Conservation (phyloP, 2,113 vertebrate species). For the Apeltes quadracus region DNA sequence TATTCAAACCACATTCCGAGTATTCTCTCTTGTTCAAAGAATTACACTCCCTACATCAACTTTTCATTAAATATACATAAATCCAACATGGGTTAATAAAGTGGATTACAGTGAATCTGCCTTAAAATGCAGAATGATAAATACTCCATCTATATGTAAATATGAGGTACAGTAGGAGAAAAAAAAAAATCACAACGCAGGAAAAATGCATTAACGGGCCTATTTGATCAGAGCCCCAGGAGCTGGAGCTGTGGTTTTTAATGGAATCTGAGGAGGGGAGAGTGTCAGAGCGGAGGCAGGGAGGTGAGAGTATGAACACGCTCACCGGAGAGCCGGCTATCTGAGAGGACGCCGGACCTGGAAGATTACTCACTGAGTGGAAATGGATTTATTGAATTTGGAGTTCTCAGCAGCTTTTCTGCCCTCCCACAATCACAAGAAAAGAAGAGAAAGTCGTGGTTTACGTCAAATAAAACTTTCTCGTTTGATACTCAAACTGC, state of each 20-base stretch:
- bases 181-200: slow-evolving; percentile 64
- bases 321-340: slow-evolving; percentile 67
- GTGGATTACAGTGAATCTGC: slow-evolving; percentile 77
- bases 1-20: slow-evolving; percentile 67
- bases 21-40: slow-evolving; percentile 75
- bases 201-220: slow-evolving; percentile 76
- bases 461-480: slow-evolving; percentile 46
- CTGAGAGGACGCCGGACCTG: slow-evolving; percentile 68
- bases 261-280: slow-evolving; percentile 77
- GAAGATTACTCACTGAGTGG: slow-evolving; percentile 71
- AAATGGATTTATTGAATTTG: slow-evolving; percentile 74
- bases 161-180: slow-evolving; percentile 69
- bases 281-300: slow-evolving; percentile 51
- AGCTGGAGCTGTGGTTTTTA: slow-evolving; percentile 82
- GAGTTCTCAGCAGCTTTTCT: slow-evolving; percentile 73
- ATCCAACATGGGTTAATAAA: slow-evolving; percentile 79
- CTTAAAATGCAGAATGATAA: slow-evolving; percentile 79
- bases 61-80: slow-evolving; percentile 82
- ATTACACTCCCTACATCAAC: slow-evolving; percentile 77
- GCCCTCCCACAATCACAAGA: slow-evolving; percentile 45
- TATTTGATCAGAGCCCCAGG: slow-evolving; percentile 78
- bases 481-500: not conserved
- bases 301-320: slow-evolving; percentile 65
- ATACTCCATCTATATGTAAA: slow-evolving; percentile 88
- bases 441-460: slow-evolving; percentile 44